Conservation (phyloP, 2,888 invertebrate species). For the Alitta virens region DNA sequence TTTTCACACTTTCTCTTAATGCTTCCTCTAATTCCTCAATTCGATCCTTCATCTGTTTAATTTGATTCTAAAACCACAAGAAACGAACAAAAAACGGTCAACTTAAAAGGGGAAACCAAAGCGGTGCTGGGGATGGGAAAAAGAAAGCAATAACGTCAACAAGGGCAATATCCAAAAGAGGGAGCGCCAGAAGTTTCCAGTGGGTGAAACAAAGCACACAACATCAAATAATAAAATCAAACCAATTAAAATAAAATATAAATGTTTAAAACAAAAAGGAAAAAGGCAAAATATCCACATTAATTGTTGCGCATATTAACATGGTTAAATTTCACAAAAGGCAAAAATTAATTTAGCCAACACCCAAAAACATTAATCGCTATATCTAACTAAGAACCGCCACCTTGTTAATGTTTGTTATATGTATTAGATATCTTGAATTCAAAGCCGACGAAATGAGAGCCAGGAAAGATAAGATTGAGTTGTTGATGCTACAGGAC, state of each 20-base stretch:
- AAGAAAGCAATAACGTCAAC: not conserved
- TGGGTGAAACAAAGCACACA: too few relatives aligned
- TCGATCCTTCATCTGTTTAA: conserved; percentile 54
- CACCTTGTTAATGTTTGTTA: too few relatives aligned
- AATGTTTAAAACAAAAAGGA: conserved; percentile 7
- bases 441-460: too few relatives aligned
- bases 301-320: conserved; percentile 9
- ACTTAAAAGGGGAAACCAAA: conserved; percentile 28
- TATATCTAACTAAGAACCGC: too few relatives aligned
- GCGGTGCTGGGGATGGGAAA: conserved; percentile 12
- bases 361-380: too few relatives aligned
- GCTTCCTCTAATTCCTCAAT: conserved; percentile 82
- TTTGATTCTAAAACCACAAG: conserved; percentile 36
- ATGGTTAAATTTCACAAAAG: too few relatives aligned
- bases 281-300: conserved; percentile 16
- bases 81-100: conserved; percentile 21
- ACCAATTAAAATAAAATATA: not conserved
- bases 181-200: too few relatives aligned
- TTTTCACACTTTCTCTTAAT: conserved; percentile 71
- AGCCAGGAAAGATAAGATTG: too few relatives aligned
- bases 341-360: too few relatives aligned
- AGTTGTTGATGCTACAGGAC: too few relatives aligned
- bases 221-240: not conserved
- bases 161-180: conserved; percentile 10
- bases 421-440: too few relatives aligned